Evolutionary conservation across 2,888 invertebrate species (phyloP), one percentile per base, ranked within the genome.

Genomic region (Troilus luridus): DNA sequence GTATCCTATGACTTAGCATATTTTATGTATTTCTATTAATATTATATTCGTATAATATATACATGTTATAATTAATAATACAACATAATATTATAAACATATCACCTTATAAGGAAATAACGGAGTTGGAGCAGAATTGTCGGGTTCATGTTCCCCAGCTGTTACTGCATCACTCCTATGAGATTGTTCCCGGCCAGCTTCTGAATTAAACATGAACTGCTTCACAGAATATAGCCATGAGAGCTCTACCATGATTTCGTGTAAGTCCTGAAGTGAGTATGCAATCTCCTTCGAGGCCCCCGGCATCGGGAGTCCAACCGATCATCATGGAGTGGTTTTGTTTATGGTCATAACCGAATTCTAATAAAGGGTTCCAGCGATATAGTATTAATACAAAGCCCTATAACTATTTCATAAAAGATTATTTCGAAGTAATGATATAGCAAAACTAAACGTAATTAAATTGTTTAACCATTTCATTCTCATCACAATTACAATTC

Each of bases 141-240:
- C 12, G 85, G 6, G n/a, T 6, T n/a, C 85, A 85, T 77, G 72
- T 77, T 77, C 17, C 27, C 41, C 72, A 17, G 27, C 41, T 41
- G 85, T 85, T 56, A n/a, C 56, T 85, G 85, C 56, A 85, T 85
- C 56, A 58, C 85, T 85, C 85, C n/a, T 56, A 85, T 56, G n/a
- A 85, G 85, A 85, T 85, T 56, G 85, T 85, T 85, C 85, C 56
- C 54, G 56, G 56, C 85, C 85, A 58, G 85, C 85, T 85, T 21
- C 85, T 85, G 85, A 85, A 85, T 85, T 85, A 85, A 85, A 85
- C 85, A 85, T 85, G 85, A 85, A 56, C 85, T 85, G 85, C 85
- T 85, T 85, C 85, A 85, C 56, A 85, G 85, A 54, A 85, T 85
- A 85, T 56, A 85, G 85, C 85, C n/a, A 41, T 19, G 72, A 77